Conservation (phyloP, 2,797 vertebrate species). For the Natrix natrix region DNA sequence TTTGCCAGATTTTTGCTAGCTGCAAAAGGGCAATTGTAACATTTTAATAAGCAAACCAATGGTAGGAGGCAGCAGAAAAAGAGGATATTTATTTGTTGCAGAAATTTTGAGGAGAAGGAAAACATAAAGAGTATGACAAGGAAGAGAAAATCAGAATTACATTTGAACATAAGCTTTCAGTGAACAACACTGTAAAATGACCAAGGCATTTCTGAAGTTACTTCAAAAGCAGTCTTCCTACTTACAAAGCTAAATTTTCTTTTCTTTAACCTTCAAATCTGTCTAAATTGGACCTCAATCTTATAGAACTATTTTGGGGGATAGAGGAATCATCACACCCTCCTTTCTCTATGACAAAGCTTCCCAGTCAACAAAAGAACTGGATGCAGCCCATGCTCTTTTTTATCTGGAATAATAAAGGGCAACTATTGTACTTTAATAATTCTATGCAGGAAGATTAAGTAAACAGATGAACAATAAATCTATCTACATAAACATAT, state of each 20-base stretch:
- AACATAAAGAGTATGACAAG: not conserved
- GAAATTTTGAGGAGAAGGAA: not conserved
- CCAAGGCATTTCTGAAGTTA: not conserved
- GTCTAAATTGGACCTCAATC: not conserved
- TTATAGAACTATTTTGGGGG: not conserved
- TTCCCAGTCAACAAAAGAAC: not conserved
- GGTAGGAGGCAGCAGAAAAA: not conserved
- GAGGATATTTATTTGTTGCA: not conserved
- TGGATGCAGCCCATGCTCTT: not conserved
- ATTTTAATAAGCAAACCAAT: not conserved
- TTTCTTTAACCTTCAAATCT: not conserved
- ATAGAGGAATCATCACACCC: not conserved
- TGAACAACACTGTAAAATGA: not conserved
- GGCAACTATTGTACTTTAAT: not conserved
- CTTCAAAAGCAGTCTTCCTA: not conserved
- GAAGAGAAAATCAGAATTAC: not conserved
- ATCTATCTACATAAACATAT: not conserved
- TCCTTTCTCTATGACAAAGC: not conserved
- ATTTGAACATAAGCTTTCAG: not conserved
- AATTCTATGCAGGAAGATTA: not conserved
- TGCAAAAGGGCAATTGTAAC: not conserved
- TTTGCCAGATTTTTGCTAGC: not conserved
- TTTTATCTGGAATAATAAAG: not conserved
- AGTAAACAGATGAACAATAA: not conserved
- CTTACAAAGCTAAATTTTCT: not conserved